A percentile compares a stretch with the other conserved stretches of the same genome.
phyloP scores from a whole-genome alignment of 2,113 vertebrate species.

The Mirounga angustirostris region DNA sequence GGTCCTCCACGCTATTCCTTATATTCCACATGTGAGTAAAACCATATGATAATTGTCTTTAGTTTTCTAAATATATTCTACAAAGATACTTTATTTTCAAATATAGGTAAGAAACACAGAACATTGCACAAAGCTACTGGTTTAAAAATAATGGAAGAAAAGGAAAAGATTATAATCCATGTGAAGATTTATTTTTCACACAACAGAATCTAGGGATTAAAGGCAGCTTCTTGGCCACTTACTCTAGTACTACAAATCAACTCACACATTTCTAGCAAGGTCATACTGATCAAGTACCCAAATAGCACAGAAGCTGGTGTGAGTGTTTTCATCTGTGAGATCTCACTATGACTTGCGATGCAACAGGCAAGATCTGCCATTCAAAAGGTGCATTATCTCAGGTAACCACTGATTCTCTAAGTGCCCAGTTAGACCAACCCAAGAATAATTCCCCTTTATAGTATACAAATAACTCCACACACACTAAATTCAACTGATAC shows the following conservation, averaged over 20 bases:
- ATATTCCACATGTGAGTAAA: too few relatives aligned
- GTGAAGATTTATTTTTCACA: neutral
- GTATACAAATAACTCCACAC: neutral
- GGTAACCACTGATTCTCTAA: neutral
- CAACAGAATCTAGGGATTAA: neutral
- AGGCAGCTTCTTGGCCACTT: neutral
- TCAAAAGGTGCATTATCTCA: neutral
- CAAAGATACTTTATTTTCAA: constrained; percentile 29
- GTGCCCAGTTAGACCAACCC: neutral
- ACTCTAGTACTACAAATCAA: neutral
- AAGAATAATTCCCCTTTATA: neutral
- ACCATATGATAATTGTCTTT: too few relatives aligned
- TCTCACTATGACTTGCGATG: neutral
- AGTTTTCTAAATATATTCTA: neutral
- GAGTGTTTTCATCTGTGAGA: neutral
- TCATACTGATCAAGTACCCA: neutral
- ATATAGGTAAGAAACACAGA: constrained; percentile 10
- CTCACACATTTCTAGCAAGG: neutral
- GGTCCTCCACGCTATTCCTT: too few relatives aligned
- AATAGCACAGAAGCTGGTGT: neutral
- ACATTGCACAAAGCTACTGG: neutral
- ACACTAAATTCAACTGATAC: neutral
- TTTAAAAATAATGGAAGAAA: neutral
- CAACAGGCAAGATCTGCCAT: neutral
- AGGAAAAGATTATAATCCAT: neutral